Evolutionary conservation across 2,888 invertebrate genomes (phyloP).

Genomic region (Torymus tubicola): DNA sequence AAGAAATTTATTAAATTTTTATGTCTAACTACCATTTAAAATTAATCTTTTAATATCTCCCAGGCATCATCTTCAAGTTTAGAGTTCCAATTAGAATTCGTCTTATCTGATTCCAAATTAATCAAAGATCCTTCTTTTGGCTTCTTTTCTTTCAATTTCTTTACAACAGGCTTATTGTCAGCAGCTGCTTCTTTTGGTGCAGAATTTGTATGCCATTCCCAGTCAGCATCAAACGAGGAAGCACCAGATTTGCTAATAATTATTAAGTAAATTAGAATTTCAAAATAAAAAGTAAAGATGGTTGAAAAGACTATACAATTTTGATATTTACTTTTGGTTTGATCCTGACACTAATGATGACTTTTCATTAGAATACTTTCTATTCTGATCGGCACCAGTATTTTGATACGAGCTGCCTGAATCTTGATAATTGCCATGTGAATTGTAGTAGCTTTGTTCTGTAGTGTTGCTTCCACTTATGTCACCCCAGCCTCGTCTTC

Average conservation of each 20-base stretch:
- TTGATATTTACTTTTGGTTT: conserved; percentile 65
- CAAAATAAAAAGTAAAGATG: conserved; percentile 27
- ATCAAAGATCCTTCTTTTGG: conserved; percentile 69
- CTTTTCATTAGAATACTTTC: conserved; percentile 69
- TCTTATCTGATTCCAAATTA: conserved; percentile 68
- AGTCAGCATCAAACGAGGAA: conserved; percentile 64
- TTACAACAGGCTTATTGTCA: conserved; percentile 61
- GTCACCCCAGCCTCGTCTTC: conserved; percentile 83
- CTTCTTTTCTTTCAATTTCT: conserved; percentile 62
- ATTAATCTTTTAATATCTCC: conserved; percentile 74
- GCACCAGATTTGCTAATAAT: conserved; percentile 60
- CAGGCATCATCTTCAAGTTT: conserved; percentile 74
- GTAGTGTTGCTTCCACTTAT: conserved; percentile 79
- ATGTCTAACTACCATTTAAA: conserved; percentile 58
- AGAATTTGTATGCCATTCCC: conserved; percentile 69
- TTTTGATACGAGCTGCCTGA: conserved; percentile 69
- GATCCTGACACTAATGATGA: conserved; percentile 70
- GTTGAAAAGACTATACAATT: background rate
- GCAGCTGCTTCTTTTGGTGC: conserved; percentile 61
- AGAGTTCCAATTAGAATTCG: conserved; percentile 68
- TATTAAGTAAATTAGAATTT: conserved; percentile 33
- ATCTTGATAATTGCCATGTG: conserved; percentile 71
- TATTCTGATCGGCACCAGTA: conserved; percentile 59
- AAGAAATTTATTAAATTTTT: conserved; percentile 52
- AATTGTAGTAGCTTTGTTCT: conserved; percentile 71